Base-by-base conservation (phyloP, 2,113 vertebrate species). In the Maccullochella peelii region DNA sequence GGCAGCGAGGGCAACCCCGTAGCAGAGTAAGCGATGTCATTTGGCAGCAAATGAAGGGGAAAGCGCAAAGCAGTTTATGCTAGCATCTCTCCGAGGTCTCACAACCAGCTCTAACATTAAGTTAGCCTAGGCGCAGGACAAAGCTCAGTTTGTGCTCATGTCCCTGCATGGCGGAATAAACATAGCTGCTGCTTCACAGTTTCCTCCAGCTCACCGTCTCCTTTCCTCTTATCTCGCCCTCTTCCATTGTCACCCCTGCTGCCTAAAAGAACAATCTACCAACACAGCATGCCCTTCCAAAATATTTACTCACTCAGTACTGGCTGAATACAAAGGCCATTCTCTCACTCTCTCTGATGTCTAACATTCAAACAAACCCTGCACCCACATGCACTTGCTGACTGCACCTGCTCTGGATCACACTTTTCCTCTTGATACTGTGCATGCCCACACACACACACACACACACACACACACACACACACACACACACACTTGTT, bases 11-110 rank as follows among this genome's bases (percentile, higher is more conserved):
- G 87, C 91, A 69, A 87, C 86, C 85, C 86, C 57, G 57, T 42
- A 75, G 90, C 91, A 69, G 76, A 83, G 87, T 68, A 79, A 88
- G 89, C 83, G 40, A 81, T 87, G 86, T 93, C 88, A 87, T 88
- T 93, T 95, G 94, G 92, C 93, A 94, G 91, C 85, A 93, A 94
- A 94, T 92, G 91, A 94, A 94, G 92, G 89, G 87, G 87, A 91
- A 92, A 83, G 88, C 91, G 87, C 78, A 80, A 82, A 90, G 90
- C 86, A 50, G 86, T 93, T 90, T 72, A 79, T 84, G 90, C 87
- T 86, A 30, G 80, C 81, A 23, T 88, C 89, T 83, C 72, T 80
- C 69, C n/a, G 65, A 57, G 85, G 79, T 80, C 79, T 81, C 85
- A 68, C 89, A 84, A 88, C 84, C 47, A 83, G 86, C 84, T 80